Evolutionary conservation across 2,797 vertebrate genomes (phyloP), one percentile per base, ranked within the genome.

Genomic region (Furcifer pardalis): DNA sequence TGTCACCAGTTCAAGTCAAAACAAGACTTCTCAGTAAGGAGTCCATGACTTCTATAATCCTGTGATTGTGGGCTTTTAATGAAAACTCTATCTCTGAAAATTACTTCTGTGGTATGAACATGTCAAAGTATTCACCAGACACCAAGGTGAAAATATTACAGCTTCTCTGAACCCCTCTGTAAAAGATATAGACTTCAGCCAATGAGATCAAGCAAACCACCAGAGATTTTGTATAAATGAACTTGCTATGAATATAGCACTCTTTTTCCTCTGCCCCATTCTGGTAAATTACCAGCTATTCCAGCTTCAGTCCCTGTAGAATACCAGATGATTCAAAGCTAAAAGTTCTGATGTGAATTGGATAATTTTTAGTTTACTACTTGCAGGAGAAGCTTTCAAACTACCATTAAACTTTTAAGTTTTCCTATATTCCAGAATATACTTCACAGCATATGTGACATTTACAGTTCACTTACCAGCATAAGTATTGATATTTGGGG

Each of bases 351-450:
- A 89, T 86, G 75, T 88, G 90, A 65, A 91, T 92, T 93, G 94
- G 86, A 95, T 94, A 89, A 92, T 87, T 91, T 94, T 94, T 79
- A 90, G 86, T 95, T 93, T 95, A 90, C 91, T 77, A 75, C 77
- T 85, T 81, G 76, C 81, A 86, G 79, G 72, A 92, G 92, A 94
- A 93, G 59, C 89, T 93, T 88, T 93, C 92, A 94, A 92, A 90
- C 73, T 89, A 13, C 32, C 80, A 88, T 92, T 94, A 94, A 91
- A 91, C 8, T 83, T 42, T 49, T 86, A 90, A 59, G 68, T 79
- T 91, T 85, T n/a, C 89, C 42, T 91, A 79, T 91, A 83, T 49
- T 49, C 46, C 46, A 49, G 46, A 49, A 49, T 7, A 49, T 49
- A 49, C 46, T 8, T 49, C 46, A 49, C 7, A 49, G 46, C 46